phyloP scores from a whole-genome alignment of 2,888 invertebrate genomes.

The Drosophila bunnanda region DNA sequence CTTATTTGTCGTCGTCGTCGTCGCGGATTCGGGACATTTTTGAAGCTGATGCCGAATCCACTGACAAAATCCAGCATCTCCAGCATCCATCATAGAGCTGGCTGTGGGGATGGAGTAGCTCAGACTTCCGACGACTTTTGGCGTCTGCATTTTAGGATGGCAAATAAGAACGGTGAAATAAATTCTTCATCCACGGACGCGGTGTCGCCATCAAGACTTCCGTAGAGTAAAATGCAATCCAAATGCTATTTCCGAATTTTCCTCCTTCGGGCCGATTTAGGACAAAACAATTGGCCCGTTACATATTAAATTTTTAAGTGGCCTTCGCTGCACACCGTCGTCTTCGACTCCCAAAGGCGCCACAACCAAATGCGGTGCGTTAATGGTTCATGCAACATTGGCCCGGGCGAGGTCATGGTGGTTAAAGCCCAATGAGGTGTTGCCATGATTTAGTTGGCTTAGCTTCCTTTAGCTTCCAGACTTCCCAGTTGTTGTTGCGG shows the following conservation, averaged over 20 bases:
- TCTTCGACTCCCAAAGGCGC: conserved; percentile 8
- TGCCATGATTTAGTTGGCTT: conserved; percentile 65
- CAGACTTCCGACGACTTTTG: conserved; percentile 54
- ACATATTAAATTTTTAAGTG: conserved; percentile 70
- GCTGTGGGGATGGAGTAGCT: conserved; percentile 32
- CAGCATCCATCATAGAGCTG: conserved; percentile 66
- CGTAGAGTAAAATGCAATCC: conserved; percentile 65
- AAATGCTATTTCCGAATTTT: conserved; percentile 33
- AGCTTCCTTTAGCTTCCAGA: conserved; percentile 11
- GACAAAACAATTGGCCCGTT: conserved; percentile 57
- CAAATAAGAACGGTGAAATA: conserved; percentile 58
- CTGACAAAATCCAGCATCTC: conserved; percentile 43
- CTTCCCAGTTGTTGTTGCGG: conserved; percentile 24
- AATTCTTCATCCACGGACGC: conserved; percentile 51
- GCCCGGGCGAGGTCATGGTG: conserved; percentile 62
- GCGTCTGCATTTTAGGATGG: conserved; percentile 55
- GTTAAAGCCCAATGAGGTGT: conserved; percentile 74
- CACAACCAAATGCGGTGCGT: conserved; percentile 45
- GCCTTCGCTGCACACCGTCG: conserved; percentile 29
- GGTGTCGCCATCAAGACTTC: conserved; percentile 54
- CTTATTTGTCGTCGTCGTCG: conserved; percentile 60
- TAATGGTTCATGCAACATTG: conserved; percentile 69
- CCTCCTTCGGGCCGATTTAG: conserved; percentile 39
- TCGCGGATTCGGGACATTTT: conserved; percentile 15
- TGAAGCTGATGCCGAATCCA: conserved; percentile 40